Evolutionary conservation across 2,888 invertebrate genomes (phyloP).

Genomic region (Trilocha varians): DNA sequence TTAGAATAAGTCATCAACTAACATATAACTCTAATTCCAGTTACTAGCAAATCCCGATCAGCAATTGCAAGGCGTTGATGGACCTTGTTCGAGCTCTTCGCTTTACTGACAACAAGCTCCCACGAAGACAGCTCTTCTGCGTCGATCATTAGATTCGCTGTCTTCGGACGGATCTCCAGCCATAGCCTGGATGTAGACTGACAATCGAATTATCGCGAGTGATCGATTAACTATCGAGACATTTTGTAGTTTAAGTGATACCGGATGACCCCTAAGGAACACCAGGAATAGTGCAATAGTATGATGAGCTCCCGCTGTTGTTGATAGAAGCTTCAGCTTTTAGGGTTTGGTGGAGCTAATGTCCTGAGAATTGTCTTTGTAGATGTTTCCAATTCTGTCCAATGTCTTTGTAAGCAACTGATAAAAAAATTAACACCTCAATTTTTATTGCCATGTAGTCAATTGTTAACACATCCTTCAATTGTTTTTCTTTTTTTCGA

Average conservation of each 20-base stretch:
- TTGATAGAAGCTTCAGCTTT: slow-evolving; percentile 7
- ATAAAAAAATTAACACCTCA: no score
- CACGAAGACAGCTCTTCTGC: slow-evolving; percentile 33
- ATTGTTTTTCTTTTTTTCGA: no score
- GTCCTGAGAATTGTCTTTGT: no score
- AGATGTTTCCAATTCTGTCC: no score
- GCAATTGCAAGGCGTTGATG: slow-evolving; percentile 60
- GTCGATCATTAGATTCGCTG: slow-evolving; percentile 54
- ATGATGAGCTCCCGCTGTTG: slow-evolving; percentile 3
- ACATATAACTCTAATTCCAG: slow-evolving; percentile 26
- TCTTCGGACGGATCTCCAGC: slow-evolving; percentile 56
- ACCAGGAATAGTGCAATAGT: slow-evolving; percentile 4
- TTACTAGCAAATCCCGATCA: slow-evolving; percentile 48
- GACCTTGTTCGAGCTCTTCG: slow-evolving; percentile 62
- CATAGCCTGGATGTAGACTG: slow-evolving; percentile 60
- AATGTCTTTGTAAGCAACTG: no score
- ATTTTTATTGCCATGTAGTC: no score
- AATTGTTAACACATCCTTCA: no score
- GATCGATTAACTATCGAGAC: not conserved
- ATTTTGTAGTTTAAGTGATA: slow-evolving; percentile 1
- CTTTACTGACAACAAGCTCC: slow-evolving; percentile 64
- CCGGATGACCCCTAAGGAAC: slow-evolving; percentile 5
- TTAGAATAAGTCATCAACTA: no score
- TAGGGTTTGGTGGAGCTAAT: slow-evolving; percentile 2
- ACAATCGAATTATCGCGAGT: not conserved